Percentiles rank a stretch among this genome's conserved stretches.
Conservation (phyloP, 2,797 vertebrate genomes). For the Spinibarbus caldwelli region DNA sequence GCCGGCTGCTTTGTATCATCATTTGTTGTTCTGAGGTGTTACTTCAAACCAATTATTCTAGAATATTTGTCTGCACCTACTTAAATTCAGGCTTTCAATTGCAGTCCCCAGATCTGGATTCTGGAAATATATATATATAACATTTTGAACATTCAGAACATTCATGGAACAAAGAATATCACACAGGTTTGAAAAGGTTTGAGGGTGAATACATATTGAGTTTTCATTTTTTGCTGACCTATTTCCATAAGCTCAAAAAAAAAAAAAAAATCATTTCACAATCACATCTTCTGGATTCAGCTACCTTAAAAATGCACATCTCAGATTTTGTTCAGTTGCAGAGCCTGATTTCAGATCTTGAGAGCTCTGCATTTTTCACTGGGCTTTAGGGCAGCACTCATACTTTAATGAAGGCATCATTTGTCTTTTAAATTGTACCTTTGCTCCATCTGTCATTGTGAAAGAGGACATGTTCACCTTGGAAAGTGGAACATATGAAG, state of each 20-base stretch:
- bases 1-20: neutral
- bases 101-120: neutral
- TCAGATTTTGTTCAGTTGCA: neutral
- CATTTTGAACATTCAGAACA: neutral
- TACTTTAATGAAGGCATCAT: conserved; percentile 77
- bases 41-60: neutral
- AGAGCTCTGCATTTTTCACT: conserved; percentile 20
- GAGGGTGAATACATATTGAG: no score
- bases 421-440: conserved; percentile 81
- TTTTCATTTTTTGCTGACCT: neutral
- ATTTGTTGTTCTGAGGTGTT: neutral
- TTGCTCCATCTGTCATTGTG: conserved; percentile 76
- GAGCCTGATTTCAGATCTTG: neutral
- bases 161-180: neutral
- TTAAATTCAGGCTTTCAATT: neutral
- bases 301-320: neutral
- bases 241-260: neutral
- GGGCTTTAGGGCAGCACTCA: conserved; percentile 68
- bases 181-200: no score
- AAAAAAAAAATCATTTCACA: neutral
- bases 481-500: conserved; percentile 63
- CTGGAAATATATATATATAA: no score
- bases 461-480: conserved; percentile 71
- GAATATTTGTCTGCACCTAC: neutral
- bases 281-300: neutral